These are phyloP conservation scores for Paraplagusia blochii DNA, from an alignment of 2,113 vertebrate species.

Conservation along the genomic window DNA sequence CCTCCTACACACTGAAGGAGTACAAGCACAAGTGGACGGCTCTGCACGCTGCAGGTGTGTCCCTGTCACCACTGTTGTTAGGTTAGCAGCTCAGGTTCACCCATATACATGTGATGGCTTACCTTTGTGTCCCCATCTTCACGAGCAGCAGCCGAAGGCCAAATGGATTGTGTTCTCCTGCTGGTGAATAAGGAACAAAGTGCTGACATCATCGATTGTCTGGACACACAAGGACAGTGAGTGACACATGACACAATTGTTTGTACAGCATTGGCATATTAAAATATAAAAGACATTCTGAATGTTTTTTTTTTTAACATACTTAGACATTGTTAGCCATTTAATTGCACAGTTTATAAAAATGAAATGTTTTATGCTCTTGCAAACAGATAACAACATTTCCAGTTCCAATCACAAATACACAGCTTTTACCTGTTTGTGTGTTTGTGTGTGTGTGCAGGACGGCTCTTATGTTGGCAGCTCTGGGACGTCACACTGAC, in stretches of 20 bases:
- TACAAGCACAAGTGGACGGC: constrained; percentile 84
- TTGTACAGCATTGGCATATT: no score
- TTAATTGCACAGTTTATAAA: no score
- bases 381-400: no score
- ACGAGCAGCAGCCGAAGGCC: constrained; percentile 84
- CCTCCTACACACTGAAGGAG: constrained; percentile 86
- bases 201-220: constrained; percentile 84
- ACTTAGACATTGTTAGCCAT: no score
- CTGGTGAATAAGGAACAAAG: constrained; percentile 87
- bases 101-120: neutral
- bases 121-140: neutral
- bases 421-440: no score
- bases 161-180: constrained; percentile 89
- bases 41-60: constrained; percentile 86
- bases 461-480: constrained; percentile 91
- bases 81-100: neutral
- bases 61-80: neutral
- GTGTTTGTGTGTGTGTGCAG: constrained; percentile 55
- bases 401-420: no score
- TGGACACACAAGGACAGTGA: constrained; percentile 89
- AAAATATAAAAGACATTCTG: no score
- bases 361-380: no score
- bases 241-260: no score
- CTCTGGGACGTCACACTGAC: constrained; percentile 87
- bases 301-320: no score